Conservation (phyloP, 1,140 invertebrate species). For the Homarus americanus region DNA sequence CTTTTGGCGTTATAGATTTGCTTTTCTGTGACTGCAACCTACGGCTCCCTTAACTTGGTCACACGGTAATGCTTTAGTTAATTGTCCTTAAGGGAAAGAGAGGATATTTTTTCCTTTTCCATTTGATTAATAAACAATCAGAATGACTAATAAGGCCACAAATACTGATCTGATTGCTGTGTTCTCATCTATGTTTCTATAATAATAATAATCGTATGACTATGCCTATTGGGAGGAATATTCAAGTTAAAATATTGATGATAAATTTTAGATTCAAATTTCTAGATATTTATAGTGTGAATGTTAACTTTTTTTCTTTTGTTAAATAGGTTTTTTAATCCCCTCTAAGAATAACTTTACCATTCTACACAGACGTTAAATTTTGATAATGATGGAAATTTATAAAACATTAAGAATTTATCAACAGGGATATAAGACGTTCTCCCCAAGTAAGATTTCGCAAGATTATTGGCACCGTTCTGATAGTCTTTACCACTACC, state of each 20-base stretch:
- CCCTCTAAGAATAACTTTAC: background rate
- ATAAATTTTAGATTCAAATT: background rate
- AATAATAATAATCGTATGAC: background rate
- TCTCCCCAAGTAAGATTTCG: background rate
- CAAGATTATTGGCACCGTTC: background rate
- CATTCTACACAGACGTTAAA: background rate
- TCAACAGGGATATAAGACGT: background rate
- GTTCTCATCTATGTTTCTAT: background rate
- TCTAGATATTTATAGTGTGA: background rate
- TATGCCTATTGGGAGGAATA: background rate
- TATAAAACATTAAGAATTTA: background rate
- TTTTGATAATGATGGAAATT: background rate
- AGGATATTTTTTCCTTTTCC: background rate
- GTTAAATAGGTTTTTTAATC: background rate
- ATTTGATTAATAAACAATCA: background rate
- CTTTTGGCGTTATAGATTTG: no score
- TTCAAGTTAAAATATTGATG: background rate
- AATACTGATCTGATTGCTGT: background rate
- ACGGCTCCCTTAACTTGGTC: no score
- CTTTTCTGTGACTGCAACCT: no score
- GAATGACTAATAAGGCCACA: constrained; percentile 8
- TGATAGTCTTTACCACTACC: no score
- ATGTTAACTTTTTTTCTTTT: background rate
- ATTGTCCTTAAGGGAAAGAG: background rate
- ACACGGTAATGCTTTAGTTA: background rate